Base-by-base conservation (phyloP, 2,113 vertebrate species). In the Blennius ocellaris region DNA sequence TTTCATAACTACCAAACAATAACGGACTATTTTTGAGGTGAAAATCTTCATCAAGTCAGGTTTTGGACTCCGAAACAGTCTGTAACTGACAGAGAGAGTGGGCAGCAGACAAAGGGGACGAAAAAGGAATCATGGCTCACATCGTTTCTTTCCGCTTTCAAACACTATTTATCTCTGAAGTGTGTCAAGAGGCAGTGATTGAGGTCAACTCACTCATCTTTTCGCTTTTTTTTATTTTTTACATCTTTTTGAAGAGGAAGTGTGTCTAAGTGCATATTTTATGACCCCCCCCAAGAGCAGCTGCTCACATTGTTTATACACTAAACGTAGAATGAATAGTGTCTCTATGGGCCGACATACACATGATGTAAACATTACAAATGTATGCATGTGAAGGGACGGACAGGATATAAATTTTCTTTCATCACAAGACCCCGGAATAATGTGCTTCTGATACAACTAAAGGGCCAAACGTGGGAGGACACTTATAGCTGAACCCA, bases 1-100 rank as follows among this genome's bases (percentile, higher is more conserved):
- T 79, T 76, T 79, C 56, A 68, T 40, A 15, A 15, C 55, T 59
- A 57, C 50, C 43, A 54, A 62, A 76, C 65, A 74, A 73, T 52
- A 37, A 69, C 63, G 10, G 57, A 69, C 66, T 9, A 43, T 53
- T 38, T 58, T 55, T 70, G 12, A 63, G 63, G 51, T 14, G 36
- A 64, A 48, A 49, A 67, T 11, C 6, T 30, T 30, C 21, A 30
- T 30, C 21, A 30, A 30, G 21, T 30, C 21, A 30, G 21, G 21
- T 30, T 30, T 30, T 30, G 21, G 21, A 30, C 21, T 30, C 21
- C 21, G 21, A 30, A 30, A 4, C 21, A 30, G 21, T 4, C 21
- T 30, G 21, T 30, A 4, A 30, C 21, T 30, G 21, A 30, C 21
- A 30, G 21, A 8, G 8, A 8, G 8, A 17, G 21, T 43, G 6